Percentiles rank a stretch among this genome's conserved stretches.
These are phyloP conservation scores for Fragum fragum DNA, from an alignment of 2,888 invertebrate species.

Conservation along the genomic window DNA sequence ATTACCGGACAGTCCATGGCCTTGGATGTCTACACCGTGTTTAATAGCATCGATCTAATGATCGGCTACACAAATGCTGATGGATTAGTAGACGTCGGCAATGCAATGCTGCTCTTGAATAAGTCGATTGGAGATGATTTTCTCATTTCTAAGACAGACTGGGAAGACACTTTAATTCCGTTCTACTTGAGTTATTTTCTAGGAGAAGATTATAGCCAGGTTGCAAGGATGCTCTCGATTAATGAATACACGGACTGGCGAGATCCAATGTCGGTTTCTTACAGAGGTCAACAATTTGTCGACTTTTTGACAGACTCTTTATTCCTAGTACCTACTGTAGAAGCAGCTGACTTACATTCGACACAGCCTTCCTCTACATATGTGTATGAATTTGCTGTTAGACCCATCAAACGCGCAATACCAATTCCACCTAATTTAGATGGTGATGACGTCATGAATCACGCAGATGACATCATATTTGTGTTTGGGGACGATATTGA, in stretches of 20 bases:
- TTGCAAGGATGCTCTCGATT: not conserved
- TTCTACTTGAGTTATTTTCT: not conserved
- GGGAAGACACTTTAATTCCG: conserved; percentile 24
- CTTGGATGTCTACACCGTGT: conserved; percentile 2
- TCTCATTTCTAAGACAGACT: conserved; percentile 2
- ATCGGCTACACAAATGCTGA: conserved; percentile 30
- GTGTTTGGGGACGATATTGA: conserved; percentile 37
- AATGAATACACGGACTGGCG: conserved; percentile 50
- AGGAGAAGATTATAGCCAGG: not conserved
- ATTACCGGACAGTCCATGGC: conserved; percentile 5
- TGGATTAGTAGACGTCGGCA: conserved; percentile 2
- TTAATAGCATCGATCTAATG: conserved; percentile 36
- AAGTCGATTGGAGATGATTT: conserved; percentile 21
- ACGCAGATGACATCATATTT: conserved; percentile 45
- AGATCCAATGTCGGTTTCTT: conserved; percentile 13
- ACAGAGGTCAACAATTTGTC: conserved; percentile 1
- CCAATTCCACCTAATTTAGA: not conserved
- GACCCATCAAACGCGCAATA: not conserved
- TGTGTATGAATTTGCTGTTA: conserved; percentile 13
- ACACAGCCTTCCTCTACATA: not conserved
- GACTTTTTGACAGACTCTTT: conserved; percentile 11
- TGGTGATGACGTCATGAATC: conserved; percentile 20
- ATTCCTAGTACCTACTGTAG: not conserved
- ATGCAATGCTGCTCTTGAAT: conserved; percentile 16
- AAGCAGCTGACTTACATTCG: conserved; percentile 25